These are phyloP conservation scores for Metallyticus violacea DNA, from an alignment of 2,888 invertebrate species.

Conservation along the genomic window DNA sequence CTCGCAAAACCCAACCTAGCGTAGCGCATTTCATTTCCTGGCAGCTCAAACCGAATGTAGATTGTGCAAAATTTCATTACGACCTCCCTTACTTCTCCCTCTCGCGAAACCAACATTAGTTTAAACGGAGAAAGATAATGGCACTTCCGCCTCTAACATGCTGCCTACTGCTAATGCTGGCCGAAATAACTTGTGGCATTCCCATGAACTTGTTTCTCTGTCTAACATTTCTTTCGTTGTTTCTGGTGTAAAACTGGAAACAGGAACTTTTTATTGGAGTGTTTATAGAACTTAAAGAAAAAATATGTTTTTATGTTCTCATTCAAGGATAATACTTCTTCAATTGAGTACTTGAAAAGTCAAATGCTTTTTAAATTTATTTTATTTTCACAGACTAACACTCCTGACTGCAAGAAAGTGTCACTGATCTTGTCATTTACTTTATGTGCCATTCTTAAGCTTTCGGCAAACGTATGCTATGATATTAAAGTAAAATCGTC, in stretches of 20 bases:
- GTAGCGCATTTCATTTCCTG: slow-evolving; percentile 20
- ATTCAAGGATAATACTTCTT: too few species aligned
- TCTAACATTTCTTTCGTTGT: not conserved
- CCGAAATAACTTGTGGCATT: not conserved
- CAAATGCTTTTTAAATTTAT: too few species aligned
- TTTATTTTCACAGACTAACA: too few species aligned
- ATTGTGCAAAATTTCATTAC: slow-evolving; percentile 15
- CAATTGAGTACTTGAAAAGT: too few species aligned
- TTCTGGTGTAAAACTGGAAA: not conserved
- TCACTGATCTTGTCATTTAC: too few species aligned
- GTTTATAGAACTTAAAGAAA: too few species aligned
- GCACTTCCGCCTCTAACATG: not conserved
- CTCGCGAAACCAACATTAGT: not conserved
- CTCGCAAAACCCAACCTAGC: slow-evolving; percentile 3
- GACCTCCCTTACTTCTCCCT: not conserved
- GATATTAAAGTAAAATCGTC: too few species aligned
- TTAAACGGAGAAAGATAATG: not conserved
- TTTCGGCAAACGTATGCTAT: too few species aligned
- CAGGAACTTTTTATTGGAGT: too few species aligned
- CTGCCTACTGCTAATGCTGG: not conserved
- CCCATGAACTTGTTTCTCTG: not conserved
- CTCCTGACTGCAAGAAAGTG: too few species aligned
- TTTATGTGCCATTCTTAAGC: too few species aligned
- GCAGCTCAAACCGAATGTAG: not conserved
- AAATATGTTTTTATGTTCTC: too few species aligned